These are phyloP conservation scores for Antheraea yamamai DNA, from an alignment of 2,888 invertebrate species.

Conservation along the genomic window DNA sequence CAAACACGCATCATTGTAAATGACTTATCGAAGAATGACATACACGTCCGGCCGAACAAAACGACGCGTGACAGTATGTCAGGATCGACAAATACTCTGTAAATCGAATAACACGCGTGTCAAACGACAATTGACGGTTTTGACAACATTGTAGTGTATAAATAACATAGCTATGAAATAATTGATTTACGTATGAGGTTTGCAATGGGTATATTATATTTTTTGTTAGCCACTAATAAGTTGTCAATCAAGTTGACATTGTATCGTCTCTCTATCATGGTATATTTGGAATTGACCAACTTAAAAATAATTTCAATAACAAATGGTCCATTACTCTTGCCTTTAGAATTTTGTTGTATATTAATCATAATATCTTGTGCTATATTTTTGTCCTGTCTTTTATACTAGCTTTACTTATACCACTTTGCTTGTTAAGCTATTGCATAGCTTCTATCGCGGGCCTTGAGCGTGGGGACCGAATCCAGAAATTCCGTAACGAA, in stretches of 20 bases:
- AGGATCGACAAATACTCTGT: slow-evolving; percentile 19
- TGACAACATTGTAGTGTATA: slow-evolving; percentile 16
- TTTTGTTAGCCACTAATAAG: neutral
- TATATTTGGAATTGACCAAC: too few relatives aligned
- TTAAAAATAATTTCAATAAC: too few relatives aligned
- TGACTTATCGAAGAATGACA: neutral
- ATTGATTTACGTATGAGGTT: neutral
- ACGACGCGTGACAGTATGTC: slow-evolving; percentile 10
- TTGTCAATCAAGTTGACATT: neutral
- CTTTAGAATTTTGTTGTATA: too few relatives aligned
- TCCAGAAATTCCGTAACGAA: too few relatives aligned
- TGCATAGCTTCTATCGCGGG: too few relatives aligned
- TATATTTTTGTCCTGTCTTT: too few relatives aligned
- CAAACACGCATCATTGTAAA: neutral
- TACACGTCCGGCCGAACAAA: neutral
- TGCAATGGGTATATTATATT: neutral
- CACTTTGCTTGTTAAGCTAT: too few relatives aligned
- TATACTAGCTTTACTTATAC: too few relatives aligned
- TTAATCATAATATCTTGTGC: too few relatives aligned
- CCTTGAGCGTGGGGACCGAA: too few relatives aligned
- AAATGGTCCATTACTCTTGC: too few relatives aligned
- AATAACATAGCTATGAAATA: neutral
- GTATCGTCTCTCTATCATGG: neutral
- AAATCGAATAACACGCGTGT: slow-evolving; percentile 16
- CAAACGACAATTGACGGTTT: slow-evolving; percentile 21